Base-by-base conservation (phyloP, 2,113 vertebrate species). In the Panthera uncia region DNA sequence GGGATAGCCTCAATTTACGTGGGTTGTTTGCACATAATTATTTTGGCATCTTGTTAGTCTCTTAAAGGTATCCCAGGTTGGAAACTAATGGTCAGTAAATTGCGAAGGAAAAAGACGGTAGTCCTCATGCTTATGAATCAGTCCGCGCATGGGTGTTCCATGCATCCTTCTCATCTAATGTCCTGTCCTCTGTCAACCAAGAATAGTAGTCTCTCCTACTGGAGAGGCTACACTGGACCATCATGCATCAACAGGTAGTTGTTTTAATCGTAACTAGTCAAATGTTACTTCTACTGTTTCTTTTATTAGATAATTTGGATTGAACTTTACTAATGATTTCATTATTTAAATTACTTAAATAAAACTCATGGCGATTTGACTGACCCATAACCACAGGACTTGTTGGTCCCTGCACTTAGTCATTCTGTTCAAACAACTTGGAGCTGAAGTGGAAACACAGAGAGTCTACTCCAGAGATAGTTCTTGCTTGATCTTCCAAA, bases 51-150 rank as follows among this genome's bases (percentile, higher is more conserved):
- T 9, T 15, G 11, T 45, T 65, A 88, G 57, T 36, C 6, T 63
- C n/a, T 50, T 68, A 68, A 21, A 61, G n/a, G 9, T 7, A 7
- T 45, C 65, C 15, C 79, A 21, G 5, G 2, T 27, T 76, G 27
- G 29, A 89, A 79, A 93, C 31, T 14, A 16, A 50, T 2, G 14
- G 31, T 82, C 48, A 61, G 31, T 55, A 18, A 27, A 33, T 14
- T 33, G 73, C 61, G 61, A 29, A 8, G 23, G 1, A 74, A 4
- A 68, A 71, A 10, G 19, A 65, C 33, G 21, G n/a, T 3, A 13
- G n/a, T n/a, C 38, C 31, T 11, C 16, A 0, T 33, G 2, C 0
- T 9, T 1, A 9, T 61, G 6, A 23, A 1, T 27, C 21, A 23
- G 16, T 71, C 4, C 66, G 38, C 33, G 31, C 9, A 29, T 3